phyloP scores from a whole-genome alignment of 2,797 vertebrate species.

The Heliangelus exortis region DNA sequence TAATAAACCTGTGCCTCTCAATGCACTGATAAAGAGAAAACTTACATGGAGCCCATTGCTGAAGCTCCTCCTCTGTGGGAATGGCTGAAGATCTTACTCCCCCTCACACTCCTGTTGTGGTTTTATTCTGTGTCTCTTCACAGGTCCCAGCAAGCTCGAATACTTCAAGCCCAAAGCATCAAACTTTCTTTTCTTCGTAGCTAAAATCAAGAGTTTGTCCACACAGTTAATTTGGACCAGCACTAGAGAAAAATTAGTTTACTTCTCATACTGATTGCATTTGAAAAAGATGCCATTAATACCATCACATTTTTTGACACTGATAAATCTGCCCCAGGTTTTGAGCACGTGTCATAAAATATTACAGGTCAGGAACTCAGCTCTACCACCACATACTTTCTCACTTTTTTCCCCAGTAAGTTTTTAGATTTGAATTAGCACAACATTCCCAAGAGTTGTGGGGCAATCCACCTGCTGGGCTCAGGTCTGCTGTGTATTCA shows the following conservation, averaged over 20 bases:
- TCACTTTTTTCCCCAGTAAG: background rate
- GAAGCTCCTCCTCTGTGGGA: background rate
- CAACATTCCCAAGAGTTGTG: background rate
- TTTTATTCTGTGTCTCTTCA: background rate
- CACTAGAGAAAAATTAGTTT: background rate
- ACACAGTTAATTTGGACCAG: background rate
- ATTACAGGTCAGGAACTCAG: background rate
- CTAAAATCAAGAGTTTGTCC: background rate
- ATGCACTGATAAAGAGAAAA: background rate
- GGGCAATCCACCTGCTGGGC: background rate
- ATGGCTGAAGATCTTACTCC: background rate
- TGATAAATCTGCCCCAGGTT: background rate
- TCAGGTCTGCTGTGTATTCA: accelerated
- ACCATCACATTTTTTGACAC: background rate
- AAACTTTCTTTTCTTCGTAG: background rate
- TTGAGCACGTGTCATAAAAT: background rate
- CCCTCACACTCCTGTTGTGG: background rate
- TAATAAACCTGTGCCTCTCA: background rate
- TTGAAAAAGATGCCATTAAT: background rate
- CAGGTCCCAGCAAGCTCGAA: background rate
- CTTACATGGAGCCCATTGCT: background rate
- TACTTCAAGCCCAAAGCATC: background rate
- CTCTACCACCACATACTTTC: background rate
- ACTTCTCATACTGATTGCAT: background rate
- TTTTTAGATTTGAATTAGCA: background rate